These are phyloP conservation scores for Lycia hirtaria DNA, from an alignment of 2,888 invertebrate species.

Conservation along the genomic window DNA sequence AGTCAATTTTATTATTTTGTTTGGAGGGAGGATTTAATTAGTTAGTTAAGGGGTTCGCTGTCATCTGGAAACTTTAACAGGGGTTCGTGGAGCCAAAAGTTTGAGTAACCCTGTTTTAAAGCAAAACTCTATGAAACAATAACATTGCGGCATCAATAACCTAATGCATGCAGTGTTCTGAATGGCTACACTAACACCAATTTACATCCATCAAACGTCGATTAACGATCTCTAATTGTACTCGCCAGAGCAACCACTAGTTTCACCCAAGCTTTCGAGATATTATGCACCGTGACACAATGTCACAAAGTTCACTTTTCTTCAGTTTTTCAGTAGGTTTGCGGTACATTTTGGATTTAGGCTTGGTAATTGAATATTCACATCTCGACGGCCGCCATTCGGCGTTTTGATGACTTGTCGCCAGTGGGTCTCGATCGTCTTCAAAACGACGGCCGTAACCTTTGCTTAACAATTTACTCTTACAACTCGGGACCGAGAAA, in stretches of 20 bases:
- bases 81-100: no score
- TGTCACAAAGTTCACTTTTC: constrained; percentile 49
- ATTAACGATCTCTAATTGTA: constrained; percentile 61
- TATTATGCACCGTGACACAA: constrained; percentile 30
- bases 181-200: constrained; percentile 51
- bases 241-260: constrained; percentile 44
- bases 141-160: constrained; percentile 10
- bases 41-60: no score
- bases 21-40: no score
- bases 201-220: constrained; percentile 66
- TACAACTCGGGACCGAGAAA: constrained; percentile 8
- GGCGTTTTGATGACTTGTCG: constrained; percentile 62
- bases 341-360: constrained; percentile 53
- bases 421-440: constrained; percentile 47
- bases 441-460: constrained; percentile 36
- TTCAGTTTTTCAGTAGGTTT: constrained; percentile 9
- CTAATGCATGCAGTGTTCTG: constrained; percentile 38
- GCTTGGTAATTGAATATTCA: constrained; percentile 74
- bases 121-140: neutral
- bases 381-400: constrained; percentile 61
- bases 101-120: neutral
- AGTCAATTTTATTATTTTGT: no score
- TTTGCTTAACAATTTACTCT: constrained; percentile 14
- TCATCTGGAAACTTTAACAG: no score
- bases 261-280: constrained; percentile 11